phyloP scores from a whole-genome alignment of 1,140 invertebrate species.

The Andricus grossulariae region DNA sequence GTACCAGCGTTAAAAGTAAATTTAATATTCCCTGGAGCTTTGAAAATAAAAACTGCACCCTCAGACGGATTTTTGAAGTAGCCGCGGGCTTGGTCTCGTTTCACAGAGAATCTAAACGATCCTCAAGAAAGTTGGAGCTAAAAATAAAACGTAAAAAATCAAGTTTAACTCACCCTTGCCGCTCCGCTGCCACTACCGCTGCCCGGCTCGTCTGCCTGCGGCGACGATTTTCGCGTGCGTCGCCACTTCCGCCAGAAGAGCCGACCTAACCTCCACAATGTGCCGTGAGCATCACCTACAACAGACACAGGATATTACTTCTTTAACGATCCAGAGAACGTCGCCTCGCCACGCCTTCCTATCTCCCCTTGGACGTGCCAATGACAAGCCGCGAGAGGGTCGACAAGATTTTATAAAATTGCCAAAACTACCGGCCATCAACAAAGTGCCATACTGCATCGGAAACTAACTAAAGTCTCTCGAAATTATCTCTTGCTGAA shows the following conservation, averaged over 20 bases:
- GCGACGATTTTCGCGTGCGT: conserved; percentile 65
- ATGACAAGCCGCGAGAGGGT: too few species aligned
- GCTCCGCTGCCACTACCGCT: conserved; percentile 74
- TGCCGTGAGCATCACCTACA: conserved; percentile 70
- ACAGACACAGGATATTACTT: conserved; percentile 60
- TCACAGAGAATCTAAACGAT: background rate
- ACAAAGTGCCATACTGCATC: too few species aligned
- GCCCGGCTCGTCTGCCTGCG: conserved; percentile 68
- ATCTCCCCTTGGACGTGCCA: conserved; percentile 21
- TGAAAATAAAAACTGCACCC: background rate
- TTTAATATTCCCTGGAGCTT: too few species aligned
- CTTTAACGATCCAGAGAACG: conserved; percentile 56
- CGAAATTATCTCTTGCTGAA: too few species aligned
- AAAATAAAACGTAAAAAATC: conserved; percentile 23
- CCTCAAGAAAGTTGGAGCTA: background rate
- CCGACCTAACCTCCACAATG: conserved; percentile 59
- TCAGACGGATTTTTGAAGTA: background rate
- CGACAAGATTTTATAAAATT: too few species aligned
- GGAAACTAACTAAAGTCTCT: too few species aligned
- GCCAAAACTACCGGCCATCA: too few species aligned
- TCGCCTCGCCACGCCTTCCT: conserved; percentile 36
- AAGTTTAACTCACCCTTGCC: conserved; percentile 67
- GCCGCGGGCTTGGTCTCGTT: background rate
- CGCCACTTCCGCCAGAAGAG: conserved; percentile 63
- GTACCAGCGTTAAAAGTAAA: background rate